phyloP scores from a whole-genome alignment of 2,888 invertebrate genomes.

The Diaperis boleti region DNA sequence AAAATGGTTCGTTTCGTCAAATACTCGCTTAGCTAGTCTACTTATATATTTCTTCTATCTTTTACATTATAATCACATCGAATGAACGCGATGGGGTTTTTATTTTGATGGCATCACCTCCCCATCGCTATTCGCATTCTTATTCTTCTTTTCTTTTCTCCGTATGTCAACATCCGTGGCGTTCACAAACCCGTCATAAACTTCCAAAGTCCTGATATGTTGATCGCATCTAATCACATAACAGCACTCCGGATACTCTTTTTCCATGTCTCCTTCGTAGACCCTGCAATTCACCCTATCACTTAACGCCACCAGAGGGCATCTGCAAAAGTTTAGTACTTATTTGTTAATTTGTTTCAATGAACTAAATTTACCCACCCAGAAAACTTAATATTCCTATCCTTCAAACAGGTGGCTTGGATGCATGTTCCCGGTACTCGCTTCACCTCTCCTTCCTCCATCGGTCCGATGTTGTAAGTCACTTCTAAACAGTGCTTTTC shows the following conservation, averaged over 20 bases:
- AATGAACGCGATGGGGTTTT: too few species aligned
- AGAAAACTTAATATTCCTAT: constrained; percentile 27
- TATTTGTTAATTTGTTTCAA: too few species aligned
- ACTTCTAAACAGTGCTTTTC: constrained; percentile 26
- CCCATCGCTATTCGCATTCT: neutral
- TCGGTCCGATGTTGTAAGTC: constrained; percentile 28
- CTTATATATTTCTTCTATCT: too few species aligned
- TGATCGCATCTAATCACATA: constrained; percentile 40
- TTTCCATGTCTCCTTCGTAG: constrained; percentile 42
- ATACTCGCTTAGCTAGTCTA: too few species aligned
- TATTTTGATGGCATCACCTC: neutral
- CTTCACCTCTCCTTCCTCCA: constrained; percentile 33
- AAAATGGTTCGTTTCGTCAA: too few species aligned
- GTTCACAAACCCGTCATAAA: constrained; percentile 17
- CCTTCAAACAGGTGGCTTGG: constrained; percentile 29
- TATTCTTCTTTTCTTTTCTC: neutral
- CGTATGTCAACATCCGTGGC: constrained; percentile 10
- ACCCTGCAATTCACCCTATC: constrained; percentile 8
- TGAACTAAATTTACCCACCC: too few species aligned
- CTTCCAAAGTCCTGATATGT: constrained; percentile 3
- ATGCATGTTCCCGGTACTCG: constrained; percentile 24
- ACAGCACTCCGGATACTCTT: constrained; percentile 49
- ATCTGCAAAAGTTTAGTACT: constrained; percentile 16
- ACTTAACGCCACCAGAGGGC: constrained; percentile 18
- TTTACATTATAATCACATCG: too few species aligned